phyloP scores from a whole-genome alignment of 2,113 vertebrate genomes.

The Apteryx owenii region DNA sequence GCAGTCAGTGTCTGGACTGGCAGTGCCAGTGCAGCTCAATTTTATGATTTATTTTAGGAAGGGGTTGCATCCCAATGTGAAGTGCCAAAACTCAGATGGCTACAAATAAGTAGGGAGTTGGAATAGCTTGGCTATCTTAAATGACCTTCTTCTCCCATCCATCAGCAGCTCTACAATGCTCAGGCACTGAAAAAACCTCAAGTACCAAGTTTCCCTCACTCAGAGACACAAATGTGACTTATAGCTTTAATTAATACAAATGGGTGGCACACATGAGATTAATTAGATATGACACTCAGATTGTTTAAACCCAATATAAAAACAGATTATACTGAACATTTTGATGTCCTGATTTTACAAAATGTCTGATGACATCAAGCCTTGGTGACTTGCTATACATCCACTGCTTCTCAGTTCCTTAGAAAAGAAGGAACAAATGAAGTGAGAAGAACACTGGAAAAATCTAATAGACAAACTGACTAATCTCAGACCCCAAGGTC shows the following conservation, averaged over 20 bases:
- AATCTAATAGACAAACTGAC: slow-evolving; percentile 76
- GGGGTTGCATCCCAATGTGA: background rate
- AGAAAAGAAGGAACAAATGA: slow-evolving; percentile 76
- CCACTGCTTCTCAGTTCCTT: slow-evolving; percentile 20
- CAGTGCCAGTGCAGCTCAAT: background rate
- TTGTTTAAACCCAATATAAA: slow-evolving; percentile 73
- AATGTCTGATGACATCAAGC: slow-evolving; percentile 62
- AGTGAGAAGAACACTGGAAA: slow-evolving; percentile 77
- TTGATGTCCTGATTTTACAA: slow-evolving; percentile 56
- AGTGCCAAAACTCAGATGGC: background rate
- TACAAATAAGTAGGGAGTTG: background rate
- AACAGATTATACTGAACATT: slow-evolving; percentile 59
- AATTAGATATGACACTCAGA: slow-evolving; percentile 66
- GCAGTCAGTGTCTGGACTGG: background rate
- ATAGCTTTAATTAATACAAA: slow-evolving; percentile 73
- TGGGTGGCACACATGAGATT: slow-evolving; percentile 47
- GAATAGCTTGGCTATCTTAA: background rate
- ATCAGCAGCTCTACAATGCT: background rate
- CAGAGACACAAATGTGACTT: slow-evolving; percentile 55
- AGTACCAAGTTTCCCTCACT: background rate
- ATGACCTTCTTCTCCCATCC: background rate
- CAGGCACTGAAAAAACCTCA: background rate
- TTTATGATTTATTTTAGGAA: background rate
- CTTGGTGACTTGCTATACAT: slow-evolving; percentile 44
- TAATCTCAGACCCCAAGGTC: slow-evolving; percentile 80